Evolutionary conservation across 2,888 invertebrate species (phyloP).

Genomic region (Helobdella robusta): DNA sequence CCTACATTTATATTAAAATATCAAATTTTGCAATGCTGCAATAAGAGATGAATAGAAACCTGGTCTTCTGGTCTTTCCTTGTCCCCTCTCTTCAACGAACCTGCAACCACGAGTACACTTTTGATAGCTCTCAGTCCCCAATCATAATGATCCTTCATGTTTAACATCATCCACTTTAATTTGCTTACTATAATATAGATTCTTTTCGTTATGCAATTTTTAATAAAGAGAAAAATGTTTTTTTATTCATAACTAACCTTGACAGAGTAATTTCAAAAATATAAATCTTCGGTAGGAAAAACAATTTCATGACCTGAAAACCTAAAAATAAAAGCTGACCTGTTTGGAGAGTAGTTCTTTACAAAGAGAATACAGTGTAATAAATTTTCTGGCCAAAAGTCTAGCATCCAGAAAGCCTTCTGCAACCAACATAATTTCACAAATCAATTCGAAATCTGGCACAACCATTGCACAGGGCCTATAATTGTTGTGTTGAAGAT

Average conservation of each 20-base stretch:
- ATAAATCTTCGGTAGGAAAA: too few species aligned
- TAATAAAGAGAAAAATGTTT: too few species aligned
- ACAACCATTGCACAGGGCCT: conserved; percentile 97
- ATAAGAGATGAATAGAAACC: conserved; percentile 52
- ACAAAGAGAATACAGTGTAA: conserved; percentile 85
- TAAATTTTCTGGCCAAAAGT: conserved; percentile 83
- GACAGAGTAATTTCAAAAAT: too few species aligned
- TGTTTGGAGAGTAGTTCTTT: conserved; percentile 80
- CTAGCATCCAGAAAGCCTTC: conserved; percentile 93
- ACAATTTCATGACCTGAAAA: too few species aligned
- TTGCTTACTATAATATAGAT: conserved; percentile 22
- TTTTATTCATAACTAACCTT: too few species aligned
- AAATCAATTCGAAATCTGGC: conserved; percentile 89
- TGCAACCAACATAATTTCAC: conserved; percentile 94
- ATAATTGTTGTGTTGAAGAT: too few species aligned
- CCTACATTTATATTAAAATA: conserved; percentile 36
- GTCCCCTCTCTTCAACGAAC: conserved; percentile 82
- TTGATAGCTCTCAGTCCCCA: conserved; percentile 91
- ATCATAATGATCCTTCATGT: conserved; percentile 83
- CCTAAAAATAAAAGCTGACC: conserved; percentile 30
- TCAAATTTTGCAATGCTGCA: neutral
- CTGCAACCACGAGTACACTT: conserved; percentile 88
- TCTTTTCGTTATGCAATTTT: too few species aligned
- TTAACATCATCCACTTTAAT: neutral
- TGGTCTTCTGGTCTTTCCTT: conserved; percentile 90